These are phyloP conservation scores for Pristiophorus japonicus DNA, from an alignment of 2,113 vertebrate species.

Conservation along the genomic window DNA sequence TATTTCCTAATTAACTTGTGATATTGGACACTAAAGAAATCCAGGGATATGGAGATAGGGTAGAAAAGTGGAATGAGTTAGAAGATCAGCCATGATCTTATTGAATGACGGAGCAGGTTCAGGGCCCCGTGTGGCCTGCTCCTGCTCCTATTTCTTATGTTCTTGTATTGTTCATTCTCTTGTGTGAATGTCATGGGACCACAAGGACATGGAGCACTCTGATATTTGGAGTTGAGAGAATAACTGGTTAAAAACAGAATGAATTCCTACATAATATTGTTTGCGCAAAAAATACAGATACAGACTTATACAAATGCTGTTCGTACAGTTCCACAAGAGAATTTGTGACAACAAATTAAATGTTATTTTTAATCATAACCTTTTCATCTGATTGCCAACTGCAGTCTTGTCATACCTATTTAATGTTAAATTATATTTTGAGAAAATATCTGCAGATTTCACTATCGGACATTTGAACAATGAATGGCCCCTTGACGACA, in stretches of 20 bases:
- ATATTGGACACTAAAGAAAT: not conserved
- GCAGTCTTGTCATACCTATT: not conserved
- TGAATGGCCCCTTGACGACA: no score
- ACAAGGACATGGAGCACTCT: not conserved
- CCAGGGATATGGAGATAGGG: not conserved
- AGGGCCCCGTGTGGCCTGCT: not conserved
- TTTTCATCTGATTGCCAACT: not conserved
- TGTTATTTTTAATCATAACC: not conserved
- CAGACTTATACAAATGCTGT: not conserved
- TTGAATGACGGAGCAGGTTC: not conserved
- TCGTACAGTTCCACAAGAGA: not conserved
- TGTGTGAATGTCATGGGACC: not conserved
- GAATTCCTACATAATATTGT: not conserved
- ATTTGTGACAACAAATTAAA: slow-evolving; percentile 11
- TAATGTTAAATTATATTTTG: not conserved
- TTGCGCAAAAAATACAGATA: not conserved
- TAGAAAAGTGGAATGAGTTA: not conserved
- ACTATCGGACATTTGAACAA: not conserved
- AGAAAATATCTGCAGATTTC: not conserved
- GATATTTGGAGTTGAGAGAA: not conserved
- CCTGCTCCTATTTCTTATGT: not conserved
- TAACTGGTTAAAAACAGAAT: not conserved
- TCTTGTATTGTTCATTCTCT: not conserved
- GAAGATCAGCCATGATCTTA: not conserved
- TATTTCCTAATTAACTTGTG: not conserved